Evolutionary conservation across 2,888 invertebrate genomes (phyloP).

Genomic region (Seira musarum): DNA sequence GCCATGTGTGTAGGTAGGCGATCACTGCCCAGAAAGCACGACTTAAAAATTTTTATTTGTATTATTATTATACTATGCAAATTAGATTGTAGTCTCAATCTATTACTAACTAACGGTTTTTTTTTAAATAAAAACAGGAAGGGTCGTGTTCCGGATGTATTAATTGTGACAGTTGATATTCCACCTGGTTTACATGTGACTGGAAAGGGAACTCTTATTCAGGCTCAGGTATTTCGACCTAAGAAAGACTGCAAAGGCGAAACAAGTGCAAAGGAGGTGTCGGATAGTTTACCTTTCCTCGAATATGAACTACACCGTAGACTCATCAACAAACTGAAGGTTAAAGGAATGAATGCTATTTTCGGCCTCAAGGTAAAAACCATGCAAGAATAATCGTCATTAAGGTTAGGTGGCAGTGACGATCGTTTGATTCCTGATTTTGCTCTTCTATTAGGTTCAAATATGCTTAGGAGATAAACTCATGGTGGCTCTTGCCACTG

Average conservation of each 20-base stretch:
- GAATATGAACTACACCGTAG: conserved; percentile 96
- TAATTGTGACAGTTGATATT: conserved; percentile 91
- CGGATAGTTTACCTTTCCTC: conserved; percentile 94
- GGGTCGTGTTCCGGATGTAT: conserved; percentile 90
- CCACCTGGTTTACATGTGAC: conserved; percentile 83
- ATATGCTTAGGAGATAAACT: conserved; percentile 89
- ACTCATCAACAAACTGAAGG: conserved; percentile 89
- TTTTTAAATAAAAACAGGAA: conserved; percentile 76
- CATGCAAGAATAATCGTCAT: too few relatives aligned
- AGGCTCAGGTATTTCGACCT: conserved; percentile 83
- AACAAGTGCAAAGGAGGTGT: conserved; percentile 92
- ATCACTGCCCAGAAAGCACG: not conserved
- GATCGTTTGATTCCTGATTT: too few relatives aligned
- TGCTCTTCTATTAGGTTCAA: conserved; percentile 75
- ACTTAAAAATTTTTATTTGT: not conserved
- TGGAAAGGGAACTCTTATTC: conserved; percentile 81
- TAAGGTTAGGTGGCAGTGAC: too few relatives aligned
- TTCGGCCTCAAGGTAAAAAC: conserved; percentile 87
- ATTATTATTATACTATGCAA: too few relatives aligned
- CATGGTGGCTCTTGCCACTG: conserved; percentile 90
- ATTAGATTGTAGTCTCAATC: not conserved
- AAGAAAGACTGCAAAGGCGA: conserved; percentile 87
- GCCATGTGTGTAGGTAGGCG: conserved; percentile 80
- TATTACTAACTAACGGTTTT: conserved; percentile 21
- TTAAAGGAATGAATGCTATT: conserved; percentile 95